Percentiles rank a stretch among this genome's conserved stretches.
These are phyloP conservation scores for Morinoia aosen DNA, from an alignment of 2,888 invertebrate species.

Conservation along the genomic window DNA sequence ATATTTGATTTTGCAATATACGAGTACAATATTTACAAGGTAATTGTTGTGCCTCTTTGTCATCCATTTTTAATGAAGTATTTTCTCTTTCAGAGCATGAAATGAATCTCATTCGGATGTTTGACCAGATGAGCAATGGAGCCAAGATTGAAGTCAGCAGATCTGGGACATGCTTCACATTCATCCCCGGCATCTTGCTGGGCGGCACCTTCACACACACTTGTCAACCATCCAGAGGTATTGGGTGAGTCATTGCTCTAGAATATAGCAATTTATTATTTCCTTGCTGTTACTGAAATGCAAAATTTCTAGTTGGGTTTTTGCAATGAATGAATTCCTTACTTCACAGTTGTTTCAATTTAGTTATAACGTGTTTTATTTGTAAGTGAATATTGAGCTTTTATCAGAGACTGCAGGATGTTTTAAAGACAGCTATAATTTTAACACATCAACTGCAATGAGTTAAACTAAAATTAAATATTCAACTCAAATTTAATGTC, in stretches of 20 bases:
- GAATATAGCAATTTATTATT: not conserved
- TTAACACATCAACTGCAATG: too few relatives aligned
- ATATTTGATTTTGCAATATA: too few relatives aligned
- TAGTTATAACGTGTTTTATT: not conserved
- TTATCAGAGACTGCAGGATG: too few relatives aligned
- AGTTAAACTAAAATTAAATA: too few relatives aligned
- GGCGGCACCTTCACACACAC: constrained; percentile 92
- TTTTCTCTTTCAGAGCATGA: constrained; percentile 80
- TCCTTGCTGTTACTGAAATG: not conserved
- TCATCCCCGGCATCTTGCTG: constrained; percentile 89
- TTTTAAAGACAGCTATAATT: too few relatives aligned
- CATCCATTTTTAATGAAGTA: not conserved
- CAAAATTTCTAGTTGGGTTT: not conserved
- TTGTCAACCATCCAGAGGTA: constrained; percentile 85
- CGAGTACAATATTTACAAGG: too few relatives aligned
- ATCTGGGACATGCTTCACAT: constrained; percentile 90
- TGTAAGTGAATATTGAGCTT: too few relatives aligned
- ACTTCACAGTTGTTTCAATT: not conserved
- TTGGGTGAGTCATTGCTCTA: constrained; percentile 70
- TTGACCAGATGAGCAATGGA: constrained; percentile 96
- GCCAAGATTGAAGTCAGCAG: constrained; percentile 89
- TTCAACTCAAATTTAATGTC: too few relatives aligned
- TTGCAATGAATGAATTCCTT: not conserved
- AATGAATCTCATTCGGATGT: constrained; percentile 86
- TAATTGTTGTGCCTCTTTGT: too few relatives aligned